Evolutionary conservation across 2,888 invertebrate species (phyloP).

Genomic region (Nemoura dubitans): DNA sequence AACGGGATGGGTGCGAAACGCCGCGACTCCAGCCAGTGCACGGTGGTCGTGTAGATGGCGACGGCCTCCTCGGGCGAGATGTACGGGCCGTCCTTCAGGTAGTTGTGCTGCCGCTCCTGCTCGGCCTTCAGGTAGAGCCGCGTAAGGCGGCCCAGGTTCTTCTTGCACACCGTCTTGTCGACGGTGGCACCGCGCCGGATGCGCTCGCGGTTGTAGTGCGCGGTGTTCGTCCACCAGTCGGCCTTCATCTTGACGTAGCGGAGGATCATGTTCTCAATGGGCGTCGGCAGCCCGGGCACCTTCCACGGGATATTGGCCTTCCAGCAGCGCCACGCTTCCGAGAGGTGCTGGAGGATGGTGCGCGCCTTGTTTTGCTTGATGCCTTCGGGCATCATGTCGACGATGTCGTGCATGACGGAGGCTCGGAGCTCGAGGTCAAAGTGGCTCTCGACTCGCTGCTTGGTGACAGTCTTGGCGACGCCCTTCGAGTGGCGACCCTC

Average conservation of each 20-base stretch:
- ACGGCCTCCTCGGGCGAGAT: conserved; percentile 99
- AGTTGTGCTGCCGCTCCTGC: conserved; percentile 99
- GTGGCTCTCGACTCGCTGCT: conserved; percentile 99
- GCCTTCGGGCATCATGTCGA: conserved; percentile 99
- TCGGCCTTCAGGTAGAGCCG: conserved; percentile 96
- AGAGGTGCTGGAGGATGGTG: conserved; percentile 97
- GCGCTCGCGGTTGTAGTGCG: conserved; percentile 98
- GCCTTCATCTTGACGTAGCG: conserved; percentile 99
- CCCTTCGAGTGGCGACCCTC: conserved; percentile 99
- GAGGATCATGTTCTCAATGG: conserved; percentile 99
- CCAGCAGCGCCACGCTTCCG: conserved; percentile 99
- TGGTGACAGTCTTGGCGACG: conserved; percentile 99
- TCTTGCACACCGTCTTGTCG: conserved; percentile 99
- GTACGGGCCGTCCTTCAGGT: conserved; percentile 99
- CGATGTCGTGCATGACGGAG: conserved; percentile 93
- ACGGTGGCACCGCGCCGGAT: conserved; percentile 99
- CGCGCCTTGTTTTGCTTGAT: conserved; percentile 99
- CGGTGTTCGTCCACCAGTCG: conserved; percentile 99
- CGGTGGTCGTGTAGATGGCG: conserved; percentile 99
- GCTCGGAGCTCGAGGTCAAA: conserved; percentile 98
- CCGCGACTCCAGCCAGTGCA: conserved; percentile 98
- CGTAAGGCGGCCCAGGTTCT: conserved; percentile 98
- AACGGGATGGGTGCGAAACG: conserved; percentile 99
- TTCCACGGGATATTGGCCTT: conserved; percentile 99
- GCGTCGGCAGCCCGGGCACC: conserved; percentile 97